phyloP scores from a whole-genome alignment of 2,888 invertebrate species.

The Shargacucullia verbasci region DNA sequence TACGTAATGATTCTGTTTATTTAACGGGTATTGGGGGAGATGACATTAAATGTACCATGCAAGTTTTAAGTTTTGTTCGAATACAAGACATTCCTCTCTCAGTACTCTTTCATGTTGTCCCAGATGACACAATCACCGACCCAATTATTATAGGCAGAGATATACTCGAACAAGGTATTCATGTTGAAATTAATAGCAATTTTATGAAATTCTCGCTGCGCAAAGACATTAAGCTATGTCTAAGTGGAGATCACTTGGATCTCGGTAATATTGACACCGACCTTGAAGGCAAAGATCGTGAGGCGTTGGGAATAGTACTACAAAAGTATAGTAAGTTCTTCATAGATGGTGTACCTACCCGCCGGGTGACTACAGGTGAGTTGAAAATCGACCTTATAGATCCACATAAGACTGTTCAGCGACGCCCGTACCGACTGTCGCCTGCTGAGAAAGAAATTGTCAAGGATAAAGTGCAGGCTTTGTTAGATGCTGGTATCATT shows the following conservation, averaged over 20 bases:
- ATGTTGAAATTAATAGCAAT: conserved; percentile 2
- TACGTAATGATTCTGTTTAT: not conserved
- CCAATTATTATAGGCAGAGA: conserved; percentile 18
- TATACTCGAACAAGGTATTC: not conserved
- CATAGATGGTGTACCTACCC: conserved; percentile 38
- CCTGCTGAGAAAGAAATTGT: conserved; percentile 48
- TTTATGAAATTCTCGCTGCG: not conserved
- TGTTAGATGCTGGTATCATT: conserved; percentile 54
- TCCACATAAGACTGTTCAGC: conserved; percentile 38
- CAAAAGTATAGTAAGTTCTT: conserved; percentile 33
- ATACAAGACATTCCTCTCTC: not conserved
- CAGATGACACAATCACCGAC: conserved; percentile 4
- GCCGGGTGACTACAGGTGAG: conserved; percentile 38
- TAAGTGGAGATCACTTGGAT: not conserved
- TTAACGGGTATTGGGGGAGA: conserved; percentile 5
- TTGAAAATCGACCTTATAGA: conserved; percentile 41
- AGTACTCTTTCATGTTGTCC: conserved; percentile 14
- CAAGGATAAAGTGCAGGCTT: conserved; percentile 45
- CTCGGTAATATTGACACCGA: conserved; percentile 14
- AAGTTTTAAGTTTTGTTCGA: not conserved
- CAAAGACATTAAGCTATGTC: not conserved
- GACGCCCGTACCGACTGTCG: conserved; percentile 42
- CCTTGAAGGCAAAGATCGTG: conserved; percentile 3
- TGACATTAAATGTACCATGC: not conserved
- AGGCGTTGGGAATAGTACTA: conserved; percentile 11